Evolutionary conservation across 2,113 vertebrate species (phyloP).

Genomic region (Camelus bactrianus): DNA sequence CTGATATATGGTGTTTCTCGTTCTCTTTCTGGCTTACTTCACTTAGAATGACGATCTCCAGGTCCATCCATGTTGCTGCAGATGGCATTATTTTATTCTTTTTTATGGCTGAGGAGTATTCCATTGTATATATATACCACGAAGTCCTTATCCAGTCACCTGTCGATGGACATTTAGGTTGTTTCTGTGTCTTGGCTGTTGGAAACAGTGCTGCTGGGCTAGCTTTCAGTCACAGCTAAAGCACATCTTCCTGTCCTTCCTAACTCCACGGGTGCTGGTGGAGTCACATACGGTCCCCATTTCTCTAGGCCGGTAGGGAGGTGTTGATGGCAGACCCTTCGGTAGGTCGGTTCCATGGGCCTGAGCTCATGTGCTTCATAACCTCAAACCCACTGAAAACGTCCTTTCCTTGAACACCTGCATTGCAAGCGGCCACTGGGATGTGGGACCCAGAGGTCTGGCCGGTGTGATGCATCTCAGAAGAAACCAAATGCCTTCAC

Average conservation of each 20-base stretch:
- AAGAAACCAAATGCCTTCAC: neutral
- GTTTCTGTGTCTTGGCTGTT: too few species aligned
- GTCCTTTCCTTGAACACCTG: neutral
- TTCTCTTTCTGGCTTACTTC: too few species aligned
- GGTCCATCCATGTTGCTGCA: too few species aligned
- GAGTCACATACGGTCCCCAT: fast-evolving
- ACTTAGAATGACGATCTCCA: too few species aligned
- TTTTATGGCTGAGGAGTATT: too few species aligned
- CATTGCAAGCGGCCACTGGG: too few species aligned
- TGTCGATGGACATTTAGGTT: too few species aligned
- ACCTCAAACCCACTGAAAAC: neutral
- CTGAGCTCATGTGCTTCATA: fast-evolving
- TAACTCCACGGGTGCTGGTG: neutral
- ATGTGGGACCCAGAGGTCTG: neutral
- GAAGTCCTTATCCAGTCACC: too few species aligned
- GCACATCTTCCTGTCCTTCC: neutral
- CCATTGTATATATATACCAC: too few species aligned
- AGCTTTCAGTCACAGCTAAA: neutral
- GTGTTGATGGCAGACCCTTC: neutral
- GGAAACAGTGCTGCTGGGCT: neutral
- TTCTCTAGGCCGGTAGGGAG: neutral
- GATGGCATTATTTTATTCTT: too few species aligned
- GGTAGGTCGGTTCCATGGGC: fast-evolving
- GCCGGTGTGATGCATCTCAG: neutral
- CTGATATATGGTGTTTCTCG: too few species aligned